Percentiles rank a stretch among this genome's conserved stretches.
These are phyloP conservation scores for Drosophila neonasuta DNA, from an alignment of 2,888 invertebrate genomes.

Conservation along the genomic window DNA sequence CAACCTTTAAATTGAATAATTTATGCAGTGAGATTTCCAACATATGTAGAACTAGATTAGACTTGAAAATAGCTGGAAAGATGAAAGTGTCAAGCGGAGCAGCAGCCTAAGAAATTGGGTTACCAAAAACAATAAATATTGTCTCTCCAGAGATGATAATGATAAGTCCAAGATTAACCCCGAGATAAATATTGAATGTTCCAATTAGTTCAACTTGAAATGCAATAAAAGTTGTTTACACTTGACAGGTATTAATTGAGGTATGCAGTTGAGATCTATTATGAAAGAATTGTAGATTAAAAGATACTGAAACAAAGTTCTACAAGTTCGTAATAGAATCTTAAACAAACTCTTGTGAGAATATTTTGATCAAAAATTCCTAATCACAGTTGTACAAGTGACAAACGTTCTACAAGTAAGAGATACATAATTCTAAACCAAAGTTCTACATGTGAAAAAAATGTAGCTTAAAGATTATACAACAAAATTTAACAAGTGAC, in stretches of 20 bases:
- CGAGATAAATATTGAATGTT: constrained; percentile 15
- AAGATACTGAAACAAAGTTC: no score
- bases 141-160: neutral
- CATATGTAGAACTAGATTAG: constrained; percentile 14
- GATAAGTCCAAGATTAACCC: constrained; percentile 18
- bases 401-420: no score
- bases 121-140: constrained; percentile 28
- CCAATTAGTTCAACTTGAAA: constrained; percentile 25
- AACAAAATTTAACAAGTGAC: no score
- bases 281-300: no score
- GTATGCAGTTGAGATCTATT: neutral
- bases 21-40: constrained; percentile 35
- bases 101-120: constrained; percentile 35
- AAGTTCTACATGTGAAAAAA: no score
- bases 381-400: no score
- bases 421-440: no score
- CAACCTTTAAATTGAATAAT: constrained; percentile 41
- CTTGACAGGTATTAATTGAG: constrained; percentile 23
- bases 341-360: no score
- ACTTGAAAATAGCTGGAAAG: constrained; percentile 28
- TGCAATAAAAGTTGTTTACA: neutral
- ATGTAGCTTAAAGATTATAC: no score
- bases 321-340: no score
- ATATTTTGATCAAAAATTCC: no score
- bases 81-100: constrained; percentile 47